Percentiles rank a stretch among this genome's conserved stretches.
Evolutionary conservation across 2,888 invertebrate genomes (phyloP).

Genomic region (Agriopis leucophaearia): DNA sequence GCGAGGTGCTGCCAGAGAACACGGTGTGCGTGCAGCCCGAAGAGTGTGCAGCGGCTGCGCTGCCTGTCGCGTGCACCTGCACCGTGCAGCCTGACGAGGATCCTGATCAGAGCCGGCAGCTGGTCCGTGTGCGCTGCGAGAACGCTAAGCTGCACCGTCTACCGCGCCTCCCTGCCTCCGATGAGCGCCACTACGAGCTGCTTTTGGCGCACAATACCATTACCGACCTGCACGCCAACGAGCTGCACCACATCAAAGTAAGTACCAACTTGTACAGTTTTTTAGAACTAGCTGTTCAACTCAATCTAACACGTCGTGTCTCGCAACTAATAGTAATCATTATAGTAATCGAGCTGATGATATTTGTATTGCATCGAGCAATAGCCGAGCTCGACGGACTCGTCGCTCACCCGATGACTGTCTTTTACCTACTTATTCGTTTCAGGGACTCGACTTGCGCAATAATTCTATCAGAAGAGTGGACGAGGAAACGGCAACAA

Average conservation of each 20-base stretch:
- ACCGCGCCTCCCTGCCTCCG: not conserved
- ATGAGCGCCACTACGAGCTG: not conserved
- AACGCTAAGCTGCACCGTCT: not conserved
- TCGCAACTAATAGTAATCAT: no score
- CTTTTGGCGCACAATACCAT: slow-evolving; percentile 36
- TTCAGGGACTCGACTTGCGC: slow-evolving; percentile 41
- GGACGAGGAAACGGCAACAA: slow-evolving; percentile 18
- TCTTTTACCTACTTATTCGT: not conserved
- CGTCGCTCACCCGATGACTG: not conserved
- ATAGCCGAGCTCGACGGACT: slow-evolving; percentile 10
- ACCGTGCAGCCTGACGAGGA: not conserved
- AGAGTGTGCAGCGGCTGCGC: not conserved
- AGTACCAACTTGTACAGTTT: not conserved
- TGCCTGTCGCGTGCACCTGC: not conserved
- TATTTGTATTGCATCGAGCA: no score
- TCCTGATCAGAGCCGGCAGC: no score
- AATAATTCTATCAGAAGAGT: slow-evolving; percentile 23
- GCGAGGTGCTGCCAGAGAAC: slow-evolving; percentile 60
- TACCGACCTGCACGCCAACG: not conserved
- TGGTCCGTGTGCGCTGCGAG: slow-evolving; percentile 8
- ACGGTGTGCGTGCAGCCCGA: slow-evolving; percentile 5
- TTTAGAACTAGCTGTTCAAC: no score
- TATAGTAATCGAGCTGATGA: no score
- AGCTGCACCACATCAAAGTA: not conserved
- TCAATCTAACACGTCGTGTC: no score